Evolutionary conservation across 2,797 vertebrate species (phyloP), one percentile per base, ranked within the genome.

Genomic region (Bucorvus abyssinicus): DNA sequence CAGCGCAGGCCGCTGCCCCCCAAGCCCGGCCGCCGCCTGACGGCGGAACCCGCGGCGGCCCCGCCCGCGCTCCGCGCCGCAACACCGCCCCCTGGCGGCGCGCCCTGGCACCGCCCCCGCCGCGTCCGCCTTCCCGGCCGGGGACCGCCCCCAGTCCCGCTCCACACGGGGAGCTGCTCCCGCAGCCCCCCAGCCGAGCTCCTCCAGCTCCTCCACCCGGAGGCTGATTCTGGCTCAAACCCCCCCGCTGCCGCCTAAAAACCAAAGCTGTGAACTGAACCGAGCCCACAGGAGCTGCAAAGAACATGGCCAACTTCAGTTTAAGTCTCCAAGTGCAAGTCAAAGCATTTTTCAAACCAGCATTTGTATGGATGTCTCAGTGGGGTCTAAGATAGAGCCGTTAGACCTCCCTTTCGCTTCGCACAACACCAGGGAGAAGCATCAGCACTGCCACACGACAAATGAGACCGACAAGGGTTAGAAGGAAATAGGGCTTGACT

Each of bases 281-380:
- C 10, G 15, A 18, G 49, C 34, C 23, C 8, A 5, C 18, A 3
- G 5, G 42, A 75, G 56, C 55, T 2, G 32, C 34, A 27, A 32
- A 14, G 27, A 11, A 12, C 22, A 19, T 2, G 1, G 38, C 9
- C 20, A n/a, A 4, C 13, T n/a, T 6, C 2, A 0, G 22, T 11
- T 69, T 21, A 27, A 20, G 11, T 42, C 44, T 20, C 59, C 9
- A 0, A 52, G 56, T 3, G 13, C 2, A 0, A 44, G 10, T 30
- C 64, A 21, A 52, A 71, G 29, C 5, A 1, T 29, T 38, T 50
- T 73, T 69, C 74, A 53, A 60, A 56, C 11, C 14, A 24, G 36
- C 32, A 60, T 50, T 47, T 20, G 15, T 42, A 56, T 27, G 30
- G 6, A 53, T 15, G 27, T 10, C 61, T 42, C 36, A n/a, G 5